phyloP scores from a whole-genome alignment of 2,888 invertebrate species.

The Syrista parreyssii region DNA sequence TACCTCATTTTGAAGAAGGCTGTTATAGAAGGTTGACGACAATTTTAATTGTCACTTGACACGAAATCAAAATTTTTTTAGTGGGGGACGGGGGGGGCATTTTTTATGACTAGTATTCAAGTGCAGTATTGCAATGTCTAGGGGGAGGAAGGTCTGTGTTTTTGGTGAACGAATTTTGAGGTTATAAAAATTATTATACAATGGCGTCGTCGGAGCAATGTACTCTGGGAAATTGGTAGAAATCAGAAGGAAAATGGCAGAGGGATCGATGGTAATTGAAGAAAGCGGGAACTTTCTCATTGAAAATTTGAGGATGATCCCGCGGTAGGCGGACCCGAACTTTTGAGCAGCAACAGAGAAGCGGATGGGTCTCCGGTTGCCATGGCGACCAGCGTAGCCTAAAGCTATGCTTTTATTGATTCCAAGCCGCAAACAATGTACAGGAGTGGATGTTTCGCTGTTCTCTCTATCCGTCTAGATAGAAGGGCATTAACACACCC shows the following conservation, averaged over 20 bases:
- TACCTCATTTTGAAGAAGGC: too few relatives aligned
- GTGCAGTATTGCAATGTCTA: background rate
- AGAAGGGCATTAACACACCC: slow-evolving; percentile 50
- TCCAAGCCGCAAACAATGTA: slow-evolving; percentile 66
- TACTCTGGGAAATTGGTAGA: slow-evolving; percentile 6
- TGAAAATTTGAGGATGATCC: slow-evolving; percentile 50
- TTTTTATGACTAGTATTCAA: background rate
- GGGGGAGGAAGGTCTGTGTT: background rate
- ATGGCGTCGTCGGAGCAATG: background rate
- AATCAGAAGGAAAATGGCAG: slow-evolving; percentile 3
- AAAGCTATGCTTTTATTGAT: slow-evolving; percentile 67
- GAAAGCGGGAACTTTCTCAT: slow-evolving; percentile 7
- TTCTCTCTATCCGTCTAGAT: slow-evolving; percentile 56
- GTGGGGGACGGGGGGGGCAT: slow-evolving; percentile 22
- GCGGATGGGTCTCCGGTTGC: slow-evolving; percentile 60
- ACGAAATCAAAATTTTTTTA: background rate
- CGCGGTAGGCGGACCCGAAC: slow-evolving; percentile 47
- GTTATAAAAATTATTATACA: slow-evolving; percentile 12
- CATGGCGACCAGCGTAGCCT: slow-evolving; percentile 64
- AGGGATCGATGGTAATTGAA: background rate
- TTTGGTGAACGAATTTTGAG: slow-evolving; percentile 14
- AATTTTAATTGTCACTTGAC: background rate
- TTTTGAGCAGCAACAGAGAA: slow-evolving; percentile 47
- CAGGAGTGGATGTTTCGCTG: slow-evolving; percentile 65
- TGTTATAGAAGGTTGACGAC: too few relatives aligned